phyloP scores from a whole-genome alignment of 2,888 invertebrate genomes.

The Mechanitis messenoides region DNA sequence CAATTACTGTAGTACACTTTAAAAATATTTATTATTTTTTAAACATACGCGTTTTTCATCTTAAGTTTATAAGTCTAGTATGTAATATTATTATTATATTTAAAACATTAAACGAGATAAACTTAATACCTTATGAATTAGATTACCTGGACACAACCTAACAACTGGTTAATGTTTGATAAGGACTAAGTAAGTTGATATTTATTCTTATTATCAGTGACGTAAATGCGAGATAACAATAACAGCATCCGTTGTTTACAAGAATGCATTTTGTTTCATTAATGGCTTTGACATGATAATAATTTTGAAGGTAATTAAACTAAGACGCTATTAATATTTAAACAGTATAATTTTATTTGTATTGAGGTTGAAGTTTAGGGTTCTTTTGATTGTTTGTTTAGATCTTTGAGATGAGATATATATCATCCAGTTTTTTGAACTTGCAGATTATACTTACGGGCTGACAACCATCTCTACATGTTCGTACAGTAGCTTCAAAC shows the following conservation, averaged over 20 bases:
- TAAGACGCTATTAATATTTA: no score
- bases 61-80: no score
- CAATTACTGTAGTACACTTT: no score
- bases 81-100: no score
- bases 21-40: no score
- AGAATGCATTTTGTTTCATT: slow-evolving; percentile 1
- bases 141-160: slow-evolving; percentile 41
- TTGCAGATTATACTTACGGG: slow-evolving; percentile 72
- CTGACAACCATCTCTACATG: slow-evolving; percentile 92
- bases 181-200: slow-evolving; percentile 31
- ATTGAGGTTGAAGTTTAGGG: no score
- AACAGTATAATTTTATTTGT: no score
- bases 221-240: slow-evolving; percentile 36
- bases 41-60: no score
- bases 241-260: slow-evolving; percentile 1
- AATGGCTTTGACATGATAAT: neutral
- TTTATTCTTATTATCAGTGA: slow-evolving; percentile 45
- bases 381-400: no score
- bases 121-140: neutral
- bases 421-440: no score
- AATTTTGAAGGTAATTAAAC: neutral
- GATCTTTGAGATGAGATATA: no score
- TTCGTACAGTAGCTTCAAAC: slow-evolving; percentile 93
- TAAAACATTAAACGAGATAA: no score
- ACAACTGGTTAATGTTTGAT: slow-evolving; percentile 34